These are phyloP conservation scores for Colostygia pectinataria DNA, from an alignment of 2,888 invertebrate species.

Conservation along the genomic window DNA sequence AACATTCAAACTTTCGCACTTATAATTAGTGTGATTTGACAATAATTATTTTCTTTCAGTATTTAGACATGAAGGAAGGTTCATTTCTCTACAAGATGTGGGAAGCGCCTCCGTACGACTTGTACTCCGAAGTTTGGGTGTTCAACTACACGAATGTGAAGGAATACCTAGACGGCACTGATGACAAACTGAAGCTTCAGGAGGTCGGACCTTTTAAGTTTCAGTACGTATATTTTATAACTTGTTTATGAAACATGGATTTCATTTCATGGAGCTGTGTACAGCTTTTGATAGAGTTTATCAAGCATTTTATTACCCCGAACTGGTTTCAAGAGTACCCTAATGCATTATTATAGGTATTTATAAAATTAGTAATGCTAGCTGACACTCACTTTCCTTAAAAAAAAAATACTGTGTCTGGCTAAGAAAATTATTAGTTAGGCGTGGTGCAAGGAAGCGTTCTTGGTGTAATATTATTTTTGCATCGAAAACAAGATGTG, in stretches of 20 bases:
- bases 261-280: background rate
- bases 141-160: conserved; percentile 92
- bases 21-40: background rate
- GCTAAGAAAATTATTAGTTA: too few species aligned
- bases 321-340: too few species aligned
- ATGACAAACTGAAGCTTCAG: conserved; percentile 84
- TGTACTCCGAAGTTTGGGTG: conserved; percentile 87
- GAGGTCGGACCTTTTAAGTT: conserved; percentile 93
- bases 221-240: conserved; percentile 82
- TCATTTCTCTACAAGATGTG: conserved; percentile 86
- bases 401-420: too few species aligned
- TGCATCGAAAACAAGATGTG: too few species aligned
- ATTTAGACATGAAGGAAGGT: conserved; percentile 81
- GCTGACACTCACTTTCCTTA: too few species aligned
- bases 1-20: too few species aligned
- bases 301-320: too few species aligned
- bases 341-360: too few species aligned
- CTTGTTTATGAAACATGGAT: background rate
- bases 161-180: conserved; percentile 85
- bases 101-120: conserved; percentile 87
- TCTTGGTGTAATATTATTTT: too few species aligned
- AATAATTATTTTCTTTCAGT: conserved; percentile 55
- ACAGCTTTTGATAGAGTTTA: too few species aligned
- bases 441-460: too few species aligned
- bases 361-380: too few species aligned